Evolutionary conservation across 2,113 vertebrate genomes (phyloP).

Genomic region (Thunnus maccoyii): DNA sequence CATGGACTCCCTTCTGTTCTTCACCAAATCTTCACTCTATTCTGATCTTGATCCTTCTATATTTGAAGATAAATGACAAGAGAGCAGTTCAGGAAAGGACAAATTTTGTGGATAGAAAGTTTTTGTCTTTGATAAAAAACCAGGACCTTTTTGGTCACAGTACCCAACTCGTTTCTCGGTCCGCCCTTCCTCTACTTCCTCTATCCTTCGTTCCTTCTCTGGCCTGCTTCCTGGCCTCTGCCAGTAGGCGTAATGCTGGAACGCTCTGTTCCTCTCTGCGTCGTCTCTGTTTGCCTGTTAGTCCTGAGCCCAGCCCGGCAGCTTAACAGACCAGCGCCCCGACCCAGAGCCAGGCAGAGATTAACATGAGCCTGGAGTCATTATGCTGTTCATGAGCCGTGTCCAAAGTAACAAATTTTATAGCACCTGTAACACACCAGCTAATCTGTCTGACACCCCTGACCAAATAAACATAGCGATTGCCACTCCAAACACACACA

Average conservation of each 20-base stretch:
- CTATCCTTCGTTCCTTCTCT: conserved; percentile 17
- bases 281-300: conserved; percentile 37
- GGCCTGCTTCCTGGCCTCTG: conserved; percentile 32
- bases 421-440: conserved; percentile 77
- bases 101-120: not conserved
- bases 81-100: not conserved
- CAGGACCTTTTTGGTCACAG: not conserved
- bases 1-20: not conserved
- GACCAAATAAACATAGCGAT: conserved; percentile 73
- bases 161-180: not conserved
- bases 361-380: conserved; percentile 71
- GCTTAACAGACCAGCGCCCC: conserved; percentile 32
- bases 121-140: conserved; percentile 11
- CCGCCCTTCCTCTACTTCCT: conserved; percentile 5
- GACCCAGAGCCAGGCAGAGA: conserved; percentile 54
- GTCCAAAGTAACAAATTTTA: conserved; percentile 79
- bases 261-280: conserved; percentile 37
- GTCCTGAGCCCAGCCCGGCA: conserved; percentile 41
- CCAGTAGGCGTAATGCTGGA: conserved; percentile 59
- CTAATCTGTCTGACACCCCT: conserved; percentile 75
- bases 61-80: not conserved
- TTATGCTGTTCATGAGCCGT: conserved; percentile 76
- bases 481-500: conserved; percentile 50
- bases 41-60: not conserved
- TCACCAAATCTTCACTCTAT: conserved; percentile 6